These are phyloP conservation scores for Oreochromis grahami DNA, from an alignment of 2,797 vertebrate genomes.

Conservation along the genomic window DNA sequence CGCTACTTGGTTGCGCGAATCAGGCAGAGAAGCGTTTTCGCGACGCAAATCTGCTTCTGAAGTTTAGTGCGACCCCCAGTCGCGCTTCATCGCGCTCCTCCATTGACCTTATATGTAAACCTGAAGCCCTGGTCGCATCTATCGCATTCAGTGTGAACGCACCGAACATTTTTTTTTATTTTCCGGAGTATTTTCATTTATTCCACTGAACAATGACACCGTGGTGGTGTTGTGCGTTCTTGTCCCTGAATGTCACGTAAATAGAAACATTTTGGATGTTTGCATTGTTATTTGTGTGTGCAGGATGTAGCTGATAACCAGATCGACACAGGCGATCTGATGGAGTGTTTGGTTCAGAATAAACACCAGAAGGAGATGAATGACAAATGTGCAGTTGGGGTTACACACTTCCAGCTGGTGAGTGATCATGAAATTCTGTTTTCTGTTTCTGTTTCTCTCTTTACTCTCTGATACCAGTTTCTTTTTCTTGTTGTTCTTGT, in stretches of 20 bases:
- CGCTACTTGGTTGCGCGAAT: no score
- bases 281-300: neutral
- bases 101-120: no score
- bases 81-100: no score
- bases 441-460: neutral
- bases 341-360: constrained; percentile 96
- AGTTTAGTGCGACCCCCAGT: no score
- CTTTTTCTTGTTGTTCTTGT: neutral
- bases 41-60: no score
- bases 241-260: neutral
- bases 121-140: no score
- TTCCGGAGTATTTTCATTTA: neutral
- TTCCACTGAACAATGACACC: neutral
- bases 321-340: constrained; percentile 91
- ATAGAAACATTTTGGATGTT: neutral
- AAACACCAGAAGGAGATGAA: constrained; percentile 99
- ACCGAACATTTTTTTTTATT: neutral
- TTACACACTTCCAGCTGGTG: constrained; percentile 97
- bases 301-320: constrained; percentile 95
- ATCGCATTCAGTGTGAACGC: no score
- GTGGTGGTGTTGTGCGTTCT: neutral
- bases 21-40: no score
- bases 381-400: constrained; percentile 90
- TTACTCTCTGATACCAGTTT: neutral
- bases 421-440: constrained; percentile 36